Base-by-base conservation (phyloP, 2,113 vertebrate genomes). In the Nerophis ophidion region DNA sequence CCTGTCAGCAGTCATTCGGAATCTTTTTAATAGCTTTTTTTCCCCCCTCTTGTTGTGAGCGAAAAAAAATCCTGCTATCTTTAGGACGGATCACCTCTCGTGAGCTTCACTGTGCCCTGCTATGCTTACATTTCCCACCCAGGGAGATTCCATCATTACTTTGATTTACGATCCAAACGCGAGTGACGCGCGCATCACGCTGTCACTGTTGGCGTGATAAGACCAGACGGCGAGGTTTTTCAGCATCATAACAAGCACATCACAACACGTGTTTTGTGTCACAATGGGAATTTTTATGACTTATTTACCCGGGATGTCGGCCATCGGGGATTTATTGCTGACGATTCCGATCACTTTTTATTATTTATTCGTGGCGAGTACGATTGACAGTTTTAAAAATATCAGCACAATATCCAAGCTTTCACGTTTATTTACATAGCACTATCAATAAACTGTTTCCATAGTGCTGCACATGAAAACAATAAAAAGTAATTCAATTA, bases 101-200 rank as follows among this genome's bases (percentile, higher is more conserved):
- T 33, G 42, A 57, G 42, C 38, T 26, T 19, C 42, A 45, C 13
- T 10, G 40, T 45, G 19, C 26, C 40, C 5, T 7, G 6, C 40
- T 6, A 45, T 45, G n/a, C 55, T 45, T 57, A 45, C 26, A 57
- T 45, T 46, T 45, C 19, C 36, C 36, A 57, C 42, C 17, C 19
- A 57, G 12, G 40, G 56, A 45, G 42, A 57, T 57, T 46, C 33
- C 5, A 46, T 57, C 56, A 57, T 45, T 33, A 44, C 40, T 46
- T 57, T 57, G 56, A 45, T 44, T 57, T 19, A 57, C 6, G 38
- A 44, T 12, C 38, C 55, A 26, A 26, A 45, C 42, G 13, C 15
- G 36, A 40, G 53, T 17, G 53, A 40, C 53, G 40, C 10, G 1
- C 8, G 40, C 36, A 35, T 55, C 36, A 40, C 12, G 36, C n/a